phyloP scores from a whole-genome alignment of 2,888 invertebrate genomes.

The Hipparchia semele region DNA sequence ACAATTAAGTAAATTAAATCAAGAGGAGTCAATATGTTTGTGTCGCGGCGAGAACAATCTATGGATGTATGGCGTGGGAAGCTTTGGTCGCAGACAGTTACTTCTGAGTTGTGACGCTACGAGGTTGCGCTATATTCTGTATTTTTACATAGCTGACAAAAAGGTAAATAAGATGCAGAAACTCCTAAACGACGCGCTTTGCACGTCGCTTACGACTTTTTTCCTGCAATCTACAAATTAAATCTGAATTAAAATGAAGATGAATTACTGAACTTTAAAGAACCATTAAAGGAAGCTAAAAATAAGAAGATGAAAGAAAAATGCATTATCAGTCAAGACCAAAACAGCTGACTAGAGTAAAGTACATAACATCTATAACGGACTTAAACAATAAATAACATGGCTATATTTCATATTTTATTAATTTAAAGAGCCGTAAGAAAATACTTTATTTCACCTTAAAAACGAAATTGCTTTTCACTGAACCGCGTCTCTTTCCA shows the following conservation, averaged over 20 bases:
- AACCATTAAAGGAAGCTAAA: too few relatives aligned
- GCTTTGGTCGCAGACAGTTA: not conserved
- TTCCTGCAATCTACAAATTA: too few relatives aligned
- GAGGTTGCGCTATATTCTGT: not conserved
- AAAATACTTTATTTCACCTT: not conserved
- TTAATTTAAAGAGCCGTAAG: not conserved
- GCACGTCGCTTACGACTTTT: too few relatives aligned
- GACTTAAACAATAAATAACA: not conserved
- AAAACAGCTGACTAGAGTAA: not conserved
- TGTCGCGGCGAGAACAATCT: not conserved
- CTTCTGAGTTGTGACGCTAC: not conserved
- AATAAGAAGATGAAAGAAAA: too few relatives aligned
- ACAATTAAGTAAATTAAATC: not conserved
- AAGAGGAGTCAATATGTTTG: not conserved
- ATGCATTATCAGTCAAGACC: too few relatives aligned
- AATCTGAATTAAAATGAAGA: too few relatives aligned
- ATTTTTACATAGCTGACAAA: not conserved
- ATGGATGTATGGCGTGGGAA: not conserved
- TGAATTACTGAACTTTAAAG: too few relatives aligned
- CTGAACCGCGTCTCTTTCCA: slow-evolving; percentile 5
- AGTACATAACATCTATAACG: not conserved
- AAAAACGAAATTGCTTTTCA: slow-evolving; percentile 26
- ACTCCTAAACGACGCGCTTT: too few relatives aligned
- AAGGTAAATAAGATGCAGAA: too few relatives aligned
- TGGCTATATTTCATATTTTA: not conserved